A percentile compares a stretch with the other conserved stretches of the same genome.
Evolutionary conservation across 1,140 invertebrate genomes (phyloP).

Genomic region (Lasaia peninsularis): DNA sequence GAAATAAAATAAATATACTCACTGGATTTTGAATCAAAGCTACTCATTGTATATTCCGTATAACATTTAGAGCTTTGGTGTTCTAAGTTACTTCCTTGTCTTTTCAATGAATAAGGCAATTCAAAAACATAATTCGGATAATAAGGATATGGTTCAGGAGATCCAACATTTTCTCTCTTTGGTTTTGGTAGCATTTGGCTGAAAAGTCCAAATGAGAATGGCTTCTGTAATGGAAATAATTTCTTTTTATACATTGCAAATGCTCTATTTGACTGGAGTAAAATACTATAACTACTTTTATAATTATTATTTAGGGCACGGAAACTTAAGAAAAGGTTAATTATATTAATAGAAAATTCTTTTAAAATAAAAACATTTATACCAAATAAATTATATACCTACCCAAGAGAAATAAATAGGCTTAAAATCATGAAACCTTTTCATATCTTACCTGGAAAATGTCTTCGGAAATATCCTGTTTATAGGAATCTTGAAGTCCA

Average conservation of each 20-base stretch:
- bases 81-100: conserved; percentile 27
- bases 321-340: too few relatives aligned
- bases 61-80: conserved; percentile 39
- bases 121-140: conserved; percentile 70
- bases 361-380: too few relatives aligned
- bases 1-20: conserved; percentile 31
- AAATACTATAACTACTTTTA: too few relatives aligned
- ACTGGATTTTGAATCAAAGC: conserved; percentile 65
- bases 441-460: conserved; percentile 47
- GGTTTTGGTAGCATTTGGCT: conserved; percentile 67
- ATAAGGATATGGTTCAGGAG: conserved; percentile 67
- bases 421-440: too few relatives aligned
- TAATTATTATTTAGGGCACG: too few relatives aligned
- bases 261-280: too few relatives aligned
- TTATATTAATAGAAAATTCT: too few relatives aligned
- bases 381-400: too few relatives aligned
- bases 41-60: conserved; percentile 58
- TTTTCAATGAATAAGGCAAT: conserved; percentile 57
- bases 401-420: too few relatives aligned
- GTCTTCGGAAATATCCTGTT: conserved; percentile 43
- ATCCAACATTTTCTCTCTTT: conserved; percentile 47
- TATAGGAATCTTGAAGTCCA: conserved; percentile 38
- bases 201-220: conserved; percentile 67
- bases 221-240: conserved; percentile 48
- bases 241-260: conserved; percentile 9